Evolutionary conservation across 2,797 vertebrate genomes (phyloP).

Genomic region (Poeciliopsis paucimaculata): DNA sequence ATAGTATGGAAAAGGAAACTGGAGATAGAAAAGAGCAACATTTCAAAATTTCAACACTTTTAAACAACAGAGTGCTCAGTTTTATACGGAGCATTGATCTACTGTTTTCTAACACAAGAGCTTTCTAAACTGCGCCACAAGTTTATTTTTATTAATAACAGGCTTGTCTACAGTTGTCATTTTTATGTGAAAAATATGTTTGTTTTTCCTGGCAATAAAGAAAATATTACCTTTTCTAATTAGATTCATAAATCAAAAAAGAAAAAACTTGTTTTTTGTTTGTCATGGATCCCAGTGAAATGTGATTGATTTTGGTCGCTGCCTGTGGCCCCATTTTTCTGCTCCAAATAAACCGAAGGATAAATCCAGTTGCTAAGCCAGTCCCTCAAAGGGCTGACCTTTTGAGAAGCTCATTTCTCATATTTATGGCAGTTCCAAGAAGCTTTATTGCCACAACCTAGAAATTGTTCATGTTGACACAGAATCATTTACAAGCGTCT

Average conservation of each 20-base stretch:
- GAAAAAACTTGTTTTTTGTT: slow-evolving; percentile 28
- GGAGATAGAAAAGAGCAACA: not conserved
- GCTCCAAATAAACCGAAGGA: slow-evolving; percentile 78
- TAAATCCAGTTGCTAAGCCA: slow-evolving; percentile 73
- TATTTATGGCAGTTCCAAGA: slow-evolving; percentile 67
- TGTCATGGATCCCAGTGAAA: slow-evolving; percentile 61
- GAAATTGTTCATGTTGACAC: slow-evolving; percentile 73
- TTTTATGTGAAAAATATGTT: not conserved
- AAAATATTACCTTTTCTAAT: not conserved
- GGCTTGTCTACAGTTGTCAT: not conserved
- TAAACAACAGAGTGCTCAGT: not conserved
- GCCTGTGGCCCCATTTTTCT: slow-evolving; percentile 66
- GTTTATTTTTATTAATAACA: not conserved
- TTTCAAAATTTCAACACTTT: not conserved
- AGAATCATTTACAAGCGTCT: slow-evolving; percentile 73
- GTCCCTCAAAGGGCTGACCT: slow-evolving; percentile 75
- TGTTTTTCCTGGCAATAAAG: not conserved
- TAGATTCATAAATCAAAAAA: slow-evolving; percentile 37
- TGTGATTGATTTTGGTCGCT: slow-evolving; percentile 65
- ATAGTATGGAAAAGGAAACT: not conserved
- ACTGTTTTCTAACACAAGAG: not conserved
- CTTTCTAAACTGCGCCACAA: not conserved
- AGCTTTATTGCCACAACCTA: slow-evolving; percentile 75
- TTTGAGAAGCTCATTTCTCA: slow-evolving; percentile 78
- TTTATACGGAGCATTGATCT: not conserved